phyloP scores from a whole-genome alignment of 30 jellyfish, hydroid and myxozoan genomes.

The Turritopsis dohrnii region DNA sequence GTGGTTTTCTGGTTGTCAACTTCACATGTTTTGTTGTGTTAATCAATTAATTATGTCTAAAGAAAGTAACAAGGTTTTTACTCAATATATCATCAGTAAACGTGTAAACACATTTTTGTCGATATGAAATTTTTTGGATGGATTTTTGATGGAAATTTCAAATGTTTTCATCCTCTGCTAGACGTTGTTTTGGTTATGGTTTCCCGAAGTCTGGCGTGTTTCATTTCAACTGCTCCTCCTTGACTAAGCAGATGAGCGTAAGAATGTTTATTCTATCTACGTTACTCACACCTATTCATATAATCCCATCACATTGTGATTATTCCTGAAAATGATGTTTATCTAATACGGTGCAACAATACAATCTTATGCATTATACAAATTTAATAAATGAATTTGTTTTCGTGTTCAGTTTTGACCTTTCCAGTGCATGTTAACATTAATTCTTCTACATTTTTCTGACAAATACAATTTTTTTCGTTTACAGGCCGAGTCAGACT shows the following conservation, averaged over 20 bases:
- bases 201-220: constrained; percentile 15
- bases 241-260: constrained; percentile 20
- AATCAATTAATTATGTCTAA: too few relatives aligned
- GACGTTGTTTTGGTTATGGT: constrained; percentile 30
- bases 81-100: too few relatives aligned
- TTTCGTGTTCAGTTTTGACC: too few relatives aligned
- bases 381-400: too few relatives aligned
- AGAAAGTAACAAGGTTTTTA: too few relatives aligned
- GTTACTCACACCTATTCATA: too few relatives aligned
- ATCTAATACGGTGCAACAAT: too few relatives aligned
- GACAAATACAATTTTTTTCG: neutral
- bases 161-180: neutral
- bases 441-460: neutral
- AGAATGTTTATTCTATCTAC: neutral
- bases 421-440: neutral
- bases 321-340: too few relatives aligned
- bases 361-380: too few relatives aligned
- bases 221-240: constrained; percentile 36
- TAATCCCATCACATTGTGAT: too few relatives aligned
- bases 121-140: too few relatives aligned
- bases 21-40: neutral
- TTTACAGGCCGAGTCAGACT: constrained; percentile 31
- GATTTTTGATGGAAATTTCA: neutral
- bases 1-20: neutral
- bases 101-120: too few relatives aligned